phyloP scores from a whole-genome alignment of 2,113 vertebrate species.

The Alosa alosa region DNA sequence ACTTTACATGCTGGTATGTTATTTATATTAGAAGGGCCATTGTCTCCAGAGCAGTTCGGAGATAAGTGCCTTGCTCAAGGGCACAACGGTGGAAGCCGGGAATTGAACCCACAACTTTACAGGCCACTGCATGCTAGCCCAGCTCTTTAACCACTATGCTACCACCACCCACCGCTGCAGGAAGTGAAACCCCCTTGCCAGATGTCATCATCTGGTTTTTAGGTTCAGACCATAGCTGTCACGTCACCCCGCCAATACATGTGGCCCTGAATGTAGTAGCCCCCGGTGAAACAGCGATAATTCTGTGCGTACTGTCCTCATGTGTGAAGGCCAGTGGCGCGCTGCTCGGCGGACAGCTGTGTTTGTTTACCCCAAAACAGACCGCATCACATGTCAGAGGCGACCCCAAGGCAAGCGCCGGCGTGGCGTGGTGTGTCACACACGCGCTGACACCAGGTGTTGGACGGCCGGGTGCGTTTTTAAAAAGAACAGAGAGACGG shows the following conservation, averaged over 20 bases:
- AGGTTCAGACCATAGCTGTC: neutral
- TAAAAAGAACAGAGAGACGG: neutral
- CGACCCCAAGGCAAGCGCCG: neutral
- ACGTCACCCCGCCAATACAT: neutral
- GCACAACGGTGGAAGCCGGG: too few species aligned
- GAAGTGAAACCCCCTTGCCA: too few species aligned
- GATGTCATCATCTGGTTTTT: neutral
- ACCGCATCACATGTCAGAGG: constrained; percentile 26
- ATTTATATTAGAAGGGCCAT: too few species aligned
- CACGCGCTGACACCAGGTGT: constrained; percentile 32
- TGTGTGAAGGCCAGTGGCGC: constrained; percentile 29
- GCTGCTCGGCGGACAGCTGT: constrained; percentile 30
- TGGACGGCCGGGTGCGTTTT: neutral
- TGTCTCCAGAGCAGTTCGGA: too few species aligned
- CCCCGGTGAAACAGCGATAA: neutral
- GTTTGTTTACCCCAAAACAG: constrained; percentile 32
- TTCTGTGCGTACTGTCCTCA: neutral
- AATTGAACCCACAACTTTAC: too few species aligned
- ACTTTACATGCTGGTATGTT: too few species aligned
- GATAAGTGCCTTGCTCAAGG: too few species aligned
- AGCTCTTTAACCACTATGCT: too few species aligned
- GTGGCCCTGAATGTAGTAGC: neutral
- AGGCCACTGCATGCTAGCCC: too few species aligned
- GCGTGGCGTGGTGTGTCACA: constrained; percentile 4
- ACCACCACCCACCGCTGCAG: too few species aligned